These are phyloP conservation scores for Florisuga fusca DNA, from an alignment of 2,797 vertebrate species.

Conservation along the genomic window DNA sequence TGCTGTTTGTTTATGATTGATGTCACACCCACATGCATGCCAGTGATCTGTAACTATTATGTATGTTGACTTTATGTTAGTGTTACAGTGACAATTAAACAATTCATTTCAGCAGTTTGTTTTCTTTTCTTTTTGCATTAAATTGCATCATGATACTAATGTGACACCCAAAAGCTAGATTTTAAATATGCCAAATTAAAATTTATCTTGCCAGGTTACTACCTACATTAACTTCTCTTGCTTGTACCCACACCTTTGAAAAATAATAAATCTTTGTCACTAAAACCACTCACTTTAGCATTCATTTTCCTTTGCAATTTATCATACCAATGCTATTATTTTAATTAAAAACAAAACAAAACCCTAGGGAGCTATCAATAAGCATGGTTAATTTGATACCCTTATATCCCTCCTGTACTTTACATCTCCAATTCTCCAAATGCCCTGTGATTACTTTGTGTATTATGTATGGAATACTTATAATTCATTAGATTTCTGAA, in stretches of 20 bases:
- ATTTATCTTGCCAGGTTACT: constrained; percentile 6
- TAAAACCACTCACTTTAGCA: not conserved
- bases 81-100: not conserved
- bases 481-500: constrained; percentile 53
- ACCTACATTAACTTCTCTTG: not conserved
- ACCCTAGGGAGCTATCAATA: constrained; percentile 43
- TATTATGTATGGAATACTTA: constrained; percentile 42
- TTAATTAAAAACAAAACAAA: not conserved
- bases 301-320: not conserved
- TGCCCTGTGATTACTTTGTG: constrained; percentile 56
- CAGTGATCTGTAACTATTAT: not conserved
- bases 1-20: not conserved
- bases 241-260: not conserved
- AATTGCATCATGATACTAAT: not conserved
- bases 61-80: not conserved
- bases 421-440: constrained; percentile 1
- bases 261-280: not conserved
- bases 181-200: constrained; percentile 7
- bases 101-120: not conserved
- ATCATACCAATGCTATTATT: not conserved
- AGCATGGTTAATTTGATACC: constrained; percentile 37
- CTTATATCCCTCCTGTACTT: constrained; percentile 14
- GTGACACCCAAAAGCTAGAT: not conserved
- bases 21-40: not conserved
- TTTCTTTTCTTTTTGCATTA: not conserved